phyloP scores from a whole-genome alignment of 2,888 invertebrate genomes.

The Doris montereyensis region DNA sequence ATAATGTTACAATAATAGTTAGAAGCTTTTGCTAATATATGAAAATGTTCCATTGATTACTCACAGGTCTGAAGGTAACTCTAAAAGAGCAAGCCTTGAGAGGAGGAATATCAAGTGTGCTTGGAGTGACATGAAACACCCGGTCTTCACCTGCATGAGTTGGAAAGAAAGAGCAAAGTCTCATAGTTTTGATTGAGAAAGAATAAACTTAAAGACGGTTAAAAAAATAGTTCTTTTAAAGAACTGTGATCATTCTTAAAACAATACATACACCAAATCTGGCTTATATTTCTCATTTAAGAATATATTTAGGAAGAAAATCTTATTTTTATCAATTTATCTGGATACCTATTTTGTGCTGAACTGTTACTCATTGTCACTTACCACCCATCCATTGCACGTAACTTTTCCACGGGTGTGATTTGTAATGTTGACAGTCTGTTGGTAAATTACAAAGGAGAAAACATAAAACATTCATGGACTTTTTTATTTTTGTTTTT shows the following conservation, averaged over 20 bases:
- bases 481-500: no score
- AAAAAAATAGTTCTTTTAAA: not conserved
- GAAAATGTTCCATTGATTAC: no score
- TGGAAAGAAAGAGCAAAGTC: slow-evolving; percentile 45
- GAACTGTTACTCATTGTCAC: no score
- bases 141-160: slow-evolving; percentile 56
- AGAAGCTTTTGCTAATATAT: no score
- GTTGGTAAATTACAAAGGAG: slow-evolving; percentile 30
- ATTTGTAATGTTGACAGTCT: slow-evolving; percentile 67
- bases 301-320: no score
- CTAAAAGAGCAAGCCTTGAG: slow-evolving; percentile 69
- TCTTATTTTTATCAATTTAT: no score
- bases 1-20: no score
- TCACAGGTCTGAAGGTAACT: slow-evolving; percentile 71
- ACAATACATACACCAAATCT: no score
- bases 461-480: no score
- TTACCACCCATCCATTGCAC: slow-evolving; percentile 69
- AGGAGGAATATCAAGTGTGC: slow-evolving; percentile 67
- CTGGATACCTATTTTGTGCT: no score
- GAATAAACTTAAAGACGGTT: not conserved
- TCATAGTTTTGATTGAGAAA: not conserved
- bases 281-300: no score
- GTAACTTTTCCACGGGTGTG: slow-evolving; percentile 71
- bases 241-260: not conserved
- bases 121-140: slow-evolving; percentile 65